A percentile compares a stretch with the other conserved stretches of the same genome.
These are phyloP conservation scores for rat (Rattus norvegicus) DNA, from an alignment of 2,113 vertebrate species.

Conservation along the genomic window GRCr8 NC_086037.1:64397001-64397500, in stretches of 20 bases:
- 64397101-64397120: neutral
- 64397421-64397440: neutral
- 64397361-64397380: neutral
- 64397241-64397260: neutral
- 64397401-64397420: neutral
- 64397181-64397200: neutral
- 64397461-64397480: neutral
- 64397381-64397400: neutral
- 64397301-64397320: neutral
- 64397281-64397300: neutral
- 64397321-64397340: neutral
- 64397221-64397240: neutral
- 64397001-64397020: neutral
- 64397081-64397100: rapidly evolving
- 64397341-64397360: too few relatives aligned
- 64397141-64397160: neutral
- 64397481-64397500: neutral
- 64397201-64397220: neutral
- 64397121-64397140: neutral
- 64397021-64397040: neutral
- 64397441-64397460: neutral
- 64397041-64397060: rapidly evolving
- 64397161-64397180: neutral
- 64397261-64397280: neutral
- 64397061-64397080: too few relatives aligned